These are phyloP conservation scores for Dendrolimus houi DNA, from an alignment of 2,888 invertebrate species.

Conservation along the genomic window DNA sequence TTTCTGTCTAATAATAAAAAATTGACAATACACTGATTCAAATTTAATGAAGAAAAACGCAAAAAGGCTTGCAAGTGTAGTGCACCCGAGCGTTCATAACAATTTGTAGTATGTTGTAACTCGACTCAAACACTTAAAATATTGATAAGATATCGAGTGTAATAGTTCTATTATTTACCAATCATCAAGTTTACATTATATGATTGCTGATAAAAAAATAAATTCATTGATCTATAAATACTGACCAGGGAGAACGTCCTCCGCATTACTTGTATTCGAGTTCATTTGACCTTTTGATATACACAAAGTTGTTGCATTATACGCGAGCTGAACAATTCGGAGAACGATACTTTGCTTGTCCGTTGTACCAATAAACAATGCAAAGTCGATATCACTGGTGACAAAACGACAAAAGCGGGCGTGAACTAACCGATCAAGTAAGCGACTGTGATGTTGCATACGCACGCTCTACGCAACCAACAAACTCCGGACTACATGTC, in stretches of 20 bases:
- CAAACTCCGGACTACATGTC: conserved; percentile 22
- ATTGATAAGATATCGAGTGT: conserved; percentile 52
- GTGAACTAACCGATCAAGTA: conserved; percentile 41
- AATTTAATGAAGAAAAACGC: conserved; percentile 6
- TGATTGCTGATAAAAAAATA: background rate
- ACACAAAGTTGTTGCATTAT: conserved; percentile 28
- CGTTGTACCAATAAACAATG: conserved; percentile 35
- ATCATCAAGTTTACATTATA: conserved; percentile 14
- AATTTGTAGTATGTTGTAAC: conserved; percentile 26
- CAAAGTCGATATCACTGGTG: conserved; percentile 18
- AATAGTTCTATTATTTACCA: conserved; percentile 31
- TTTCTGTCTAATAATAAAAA: too few species aligned
- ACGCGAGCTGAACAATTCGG: conserved; percentile 21
- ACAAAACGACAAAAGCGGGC: conserved; percentile 39
- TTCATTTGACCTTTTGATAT: conserved; percentile 45
- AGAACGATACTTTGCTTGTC: conserved; percentile 19
- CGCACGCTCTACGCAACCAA: conserved; percentile 28
- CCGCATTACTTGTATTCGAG: conserved; percentile 29
- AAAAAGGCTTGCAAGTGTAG: conserved; percentile 35
- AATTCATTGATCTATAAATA: conserved; percentile 14
- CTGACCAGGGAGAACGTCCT: conserved; percentile 49
- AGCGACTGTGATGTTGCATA: conserved; percentile 36
- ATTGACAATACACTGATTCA: too few species aligned
- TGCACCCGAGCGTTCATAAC: conserved; percentile 35
- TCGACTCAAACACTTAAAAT: conserved; percentile 26